These are phyloP conservation scores for Agonum fuliginosum DNA, from an alignment of 2,888 invertebrate genomes.

Conservation along the genomic window DNA sequence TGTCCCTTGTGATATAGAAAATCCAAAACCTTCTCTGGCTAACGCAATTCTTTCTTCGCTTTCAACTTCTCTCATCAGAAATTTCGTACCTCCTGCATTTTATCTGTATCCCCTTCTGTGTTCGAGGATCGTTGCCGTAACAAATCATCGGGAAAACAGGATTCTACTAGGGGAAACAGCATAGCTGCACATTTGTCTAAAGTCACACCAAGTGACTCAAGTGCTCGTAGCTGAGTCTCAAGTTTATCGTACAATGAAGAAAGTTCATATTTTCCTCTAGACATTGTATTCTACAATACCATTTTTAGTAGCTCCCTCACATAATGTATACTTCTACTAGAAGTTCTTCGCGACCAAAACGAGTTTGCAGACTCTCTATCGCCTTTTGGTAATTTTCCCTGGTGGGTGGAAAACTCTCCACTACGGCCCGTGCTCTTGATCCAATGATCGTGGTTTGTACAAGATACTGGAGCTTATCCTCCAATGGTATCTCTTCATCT, in stretches of 20 bases:
- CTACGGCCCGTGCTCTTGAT: too few species aligned
- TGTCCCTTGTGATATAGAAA: slow-evolving; percentile 54
- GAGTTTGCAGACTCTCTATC: not conserved
- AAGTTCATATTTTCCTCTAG: slow-evolving; percentile 1
- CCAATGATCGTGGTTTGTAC: too few species aligned
- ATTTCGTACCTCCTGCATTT: not conserved
- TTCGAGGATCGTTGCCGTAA: slow-evolving; percentile 52
- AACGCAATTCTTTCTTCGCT: not conserved
- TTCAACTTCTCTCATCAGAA: slow-evolving; percentile 1
- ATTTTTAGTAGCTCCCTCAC: not conserved
- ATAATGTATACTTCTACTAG: not conserved
- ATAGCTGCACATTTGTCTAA: slow-evolving; percentile 49
- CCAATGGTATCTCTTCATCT: too few species aligned
- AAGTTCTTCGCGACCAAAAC: too few species aligned
- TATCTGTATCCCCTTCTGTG: too few species aligned
- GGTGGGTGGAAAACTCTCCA: not conserved
- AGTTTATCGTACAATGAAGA: slow-evolving; percentile 56
- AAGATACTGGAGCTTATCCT: too few species aligned
- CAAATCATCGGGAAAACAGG: slow-evolving; percentile 34
- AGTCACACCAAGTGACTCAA: slow-evolving; percentile 29
- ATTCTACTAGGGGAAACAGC: slow-evolving; percentile 52
- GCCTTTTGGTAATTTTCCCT: not conserved
- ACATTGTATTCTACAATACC: slow-evolving; percentile 8
- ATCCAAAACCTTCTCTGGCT: too few species aligned
- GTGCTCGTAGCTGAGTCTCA: slow-evolving; percentile 30